Percentiles rank a stretch among this genome's conserved stretches.
These are phyloP conservation scores for Yponomeuta plumbellus DNA, from an alignment of 2,888 invertebrate species.

Conservation along the genomic window DNA sequence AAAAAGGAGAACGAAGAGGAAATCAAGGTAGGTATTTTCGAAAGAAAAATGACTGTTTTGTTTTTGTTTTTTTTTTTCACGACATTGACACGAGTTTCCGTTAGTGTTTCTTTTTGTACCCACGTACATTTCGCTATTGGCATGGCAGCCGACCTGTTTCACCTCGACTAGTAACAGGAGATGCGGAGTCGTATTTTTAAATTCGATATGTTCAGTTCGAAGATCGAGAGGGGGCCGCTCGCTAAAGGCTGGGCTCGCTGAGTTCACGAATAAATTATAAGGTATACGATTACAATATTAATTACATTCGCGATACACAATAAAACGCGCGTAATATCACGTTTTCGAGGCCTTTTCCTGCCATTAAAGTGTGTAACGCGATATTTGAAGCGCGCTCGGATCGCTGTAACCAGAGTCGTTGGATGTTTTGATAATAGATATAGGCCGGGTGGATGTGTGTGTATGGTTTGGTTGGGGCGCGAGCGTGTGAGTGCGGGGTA, in stretches of 20 bases:
- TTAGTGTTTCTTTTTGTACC: constrained; percentile 46
- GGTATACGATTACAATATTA: constrained; percentile 70
- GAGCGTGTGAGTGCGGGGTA: constrained; percentile 67
- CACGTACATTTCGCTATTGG: constrained; percentile 48
- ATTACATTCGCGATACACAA: constrained; percentile 73
- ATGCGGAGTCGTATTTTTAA: constrained; percentile 70
- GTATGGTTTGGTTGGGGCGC: constrained; percentile 36
- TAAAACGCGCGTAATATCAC: constrained; percentile 75
- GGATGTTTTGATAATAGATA: constrained; percentile 77
- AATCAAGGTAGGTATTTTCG: constrained; percentile 84
- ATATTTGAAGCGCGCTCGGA: constrained; percentile 75
- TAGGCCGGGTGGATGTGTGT: constrained; percentile 63
- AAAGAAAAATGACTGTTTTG: constrained; percentile 31
- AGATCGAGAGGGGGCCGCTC: constrained; percentile 39
- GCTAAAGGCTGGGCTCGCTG: constrained; percentile 49
- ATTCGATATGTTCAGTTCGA: constrained; percentile 54
- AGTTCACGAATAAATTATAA: constrained; percentile 64
- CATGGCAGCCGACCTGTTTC: constrained; percentile 68
- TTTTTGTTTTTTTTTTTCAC: constrained; percentile 33
- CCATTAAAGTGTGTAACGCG: constrained; percentile 76
- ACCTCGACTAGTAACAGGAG: constrained; percentile 61
- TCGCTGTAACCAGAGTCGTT: constrained; percentile 73
- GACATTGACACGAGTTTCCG: constrained; percentile 57
- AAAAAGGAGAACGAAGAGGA: constrained; percentile 87
- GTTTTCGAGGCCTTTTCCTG: constrained; percentile 77